Evolutionary conservation across 1,140 invertebrate genomes (phyloP).

Genomic region (Spodoptera litura): DNA sequence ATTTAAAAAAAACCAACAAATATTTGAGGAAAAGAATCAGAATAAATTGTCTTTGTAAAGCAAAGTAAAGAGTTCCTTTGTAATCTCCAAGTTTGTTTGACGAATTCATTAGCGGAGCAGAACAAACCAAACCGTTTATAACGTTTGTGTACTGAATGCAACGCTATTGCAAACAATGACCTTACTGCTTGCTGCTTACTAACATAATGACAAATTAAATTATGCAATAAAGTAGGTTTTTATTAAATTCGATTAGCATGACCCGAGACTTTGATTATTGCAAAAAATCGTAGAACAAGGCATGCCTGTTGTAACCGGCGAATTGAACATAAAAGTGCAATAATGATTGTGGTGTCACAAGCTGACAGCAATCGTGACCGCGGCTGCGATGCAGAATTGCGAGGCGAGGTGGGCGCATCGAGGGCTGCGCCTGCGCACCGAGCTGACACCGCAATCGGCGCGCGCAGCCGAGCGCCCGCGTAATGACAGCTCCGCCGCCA

Average conservation of each 20-base stretch:
- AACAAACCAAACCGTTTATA: slow-evolving; percentile 17
- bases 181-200: slow-evolving; percentile 8
- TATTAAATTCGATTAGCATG: slow-evolving; percentile 32
- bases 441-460: slow-evolving; percentile 56
- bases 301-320: slow-evolving; percentile 32
- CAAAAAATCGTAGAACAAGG: slow-evolving; percentile 38
- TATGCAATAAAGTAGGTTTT: slow-evolving; percentile 31
- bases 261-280: slow-evolving; percentile 34
- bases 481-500: slow-evolving; percentile 76
- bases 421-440: slow-evolving; percentile 41
- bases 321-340: slow-evolving; percentile 52
- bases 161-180: slow-evolving; percentile 21
- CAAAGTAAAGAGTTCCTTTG: slow-evolving; percentile 23
- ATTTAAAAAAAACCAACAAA: slow-evolving; percentile 6
- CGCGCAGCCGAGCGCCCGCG: slow-evolving; percentile 54
- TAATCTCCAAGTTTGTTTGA: slow-evolving; percentile 14
- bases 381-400: slow-evolving; percentile 38
- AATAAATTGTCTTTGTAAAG: neutral
- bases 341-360: slow-evolving; percentile 57
- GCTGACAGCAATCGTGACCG: slow-evolving; percentile 55
- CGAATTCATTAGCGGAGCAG: slow-evolving; percentile 31
- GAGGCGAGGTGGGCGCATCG: slow-evolving; percentile 38
- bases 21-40: neutral
- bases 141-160: slow-evolving; percentile 8
- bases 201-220: slow-evolving; percentile 37